A percentile compares a stretch with the other conserved stretches of the same genome.
These are phyloP conservation scores for Cephalophus harveyi DNA, from an alignment of 2,113 vertebrate genomes.

Conservation along the genomic window DNA sequence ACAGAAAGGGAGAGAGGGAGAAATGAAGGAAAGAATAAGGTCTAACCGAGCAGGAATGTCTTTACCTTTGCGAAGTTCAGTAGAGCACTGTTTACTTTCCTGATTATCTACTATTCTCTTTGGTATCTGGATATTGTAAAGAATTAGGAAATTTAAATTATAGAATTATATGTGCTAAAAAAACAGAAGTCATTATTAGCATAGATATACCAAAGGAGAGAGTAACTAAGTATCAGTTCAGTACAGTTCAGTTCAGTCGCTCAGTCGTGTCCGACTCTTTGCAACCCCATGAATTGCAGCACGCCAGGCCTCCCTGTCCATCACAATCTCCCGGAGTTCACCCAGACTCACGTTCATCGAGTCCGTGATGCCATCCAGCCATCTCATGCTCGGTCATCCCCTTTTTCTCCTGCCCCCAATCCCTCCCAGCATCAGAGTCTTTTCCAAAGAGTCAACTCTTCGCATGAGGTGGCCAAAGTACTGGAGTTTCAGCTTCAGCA, in stretches of 20 bases:
- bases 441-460: too few species aligned
- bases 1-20: neutral
- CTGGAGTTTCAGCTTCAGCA: too few species aligned
- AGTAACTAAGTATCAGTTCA: neutral
- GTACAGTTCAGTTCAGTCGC: too few species aligned
- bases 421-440: too few species aligned
- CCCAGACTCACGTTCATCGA: accelerated
- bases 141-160: neutral
- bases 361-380: too few species aligned
- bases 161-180: neutral
- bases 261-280: too few species aligned
- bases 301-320: too few species aligned
- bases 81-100: neutral
- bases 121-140: neutral
- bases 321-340: too few species aligned
- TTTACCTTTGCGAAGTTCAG: neutral
- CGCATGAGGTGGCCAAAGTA: too few species aligned
- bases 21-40: neutral
- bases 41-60: neutral
- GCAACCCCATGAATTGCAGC: too few species aligned
- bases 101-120: neutral
- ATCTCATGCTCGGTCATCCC: too few species aligned
- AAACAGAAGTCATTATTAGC: neutral
- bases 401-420: too few species aligned
- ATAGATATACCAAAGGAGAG: neutral